These are phyloP conservation scores for Belonocnema kinseyi DNA, from an alignment of 1,140 invertebrate species.

Conservation along the genomic window DNA sequence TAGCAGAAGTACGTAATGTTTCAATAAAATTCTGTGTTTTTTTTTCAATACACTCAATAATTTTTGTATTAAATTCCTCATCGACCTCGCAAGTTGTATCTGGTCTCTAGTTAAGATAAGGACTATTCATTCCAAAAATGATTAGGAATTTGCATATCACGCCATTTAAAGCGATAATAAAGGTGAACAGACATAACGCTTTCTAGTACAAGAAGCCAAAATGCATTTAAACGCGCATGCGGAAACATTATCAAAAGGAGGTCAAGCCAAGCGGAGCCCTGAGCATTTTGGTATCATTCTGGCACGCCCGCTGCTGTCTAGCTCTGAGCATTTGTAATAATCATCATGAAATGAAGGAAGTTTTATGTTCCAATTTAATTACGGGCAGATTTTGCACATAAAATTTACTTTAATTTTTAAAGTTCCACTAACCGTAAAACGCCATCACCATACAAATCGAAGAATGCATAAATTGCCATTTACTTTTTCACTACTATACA, in stretches of 20 bases:
- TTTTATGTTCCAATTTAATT: background rate
- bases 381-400: background rate
- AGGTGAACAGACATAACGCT: constrained; percentile 3
- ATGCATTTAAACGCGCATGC: constrained; percentile 29
- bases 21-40: too few species aligned
- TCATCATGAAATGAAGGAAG: constrained; percentile 8
- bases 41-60: too few species aligned
- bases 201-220: constrained; percentile 29
- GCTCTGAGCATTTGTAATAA: constrained; percentile 7
- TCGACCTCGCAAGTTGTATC: too few species aligned
- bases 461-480: background rate
- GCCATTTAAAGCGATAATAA: background rate
- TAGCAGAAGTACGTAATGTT: too few species aligned
- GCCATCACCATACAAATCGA: background rate
- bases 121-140: background rate
- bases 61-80: too few species aligned
- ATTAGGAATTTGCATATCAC: background rate
- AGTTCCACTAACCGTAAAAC: background rate
- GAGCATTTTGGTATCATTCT: constrained; percentile 27
- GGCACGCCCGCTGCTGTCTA: constrained; percentile 19
- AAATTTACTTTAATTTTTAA: constrained; percentile 12
- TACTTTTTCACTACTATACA: background rate
- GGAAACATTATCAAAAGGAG: constrained; percentile 31
- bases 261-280: constrained; percentile 29
- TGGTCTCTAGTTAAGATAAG: too few species aligned